Evolutionary conservation across 2,797 vertebrate species (phyloP), one percentile per base, ranked within the genome.

Genomic region (Otolemur crassicaudatus): DNA sequence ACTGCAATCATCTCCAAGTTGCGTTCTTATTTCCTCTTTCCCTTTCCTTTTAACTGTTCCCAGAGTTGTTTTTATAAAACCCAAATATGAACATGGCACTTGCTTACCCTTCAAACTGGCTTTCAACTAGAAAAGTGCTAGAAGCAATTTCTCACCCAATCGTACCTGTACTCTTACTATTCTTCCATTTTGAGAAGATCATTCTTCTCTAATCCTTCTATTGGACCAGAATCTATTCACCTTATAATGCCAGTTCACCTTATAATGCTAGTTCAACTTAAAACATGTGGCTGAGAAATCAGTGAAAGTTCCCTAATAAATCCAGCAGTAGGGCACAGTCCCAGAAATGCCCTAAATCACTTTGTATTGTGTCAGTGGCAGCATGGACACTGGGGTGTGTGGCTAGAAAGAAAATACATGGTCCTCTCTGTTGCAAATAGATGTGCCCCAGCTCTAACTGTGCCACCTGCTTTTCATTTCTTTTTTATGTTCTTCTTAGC

Each of bases 141-240:
- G 53, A 69, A 81, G n/a, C 4, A 69, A 81, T 61, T 87, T 94
- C 88, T 94, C 46, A 61, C 4, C 37, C 4, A 56, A 31, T 46
- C 23, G 63, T 69, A 85, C 69, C 61, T 73, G 77, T 29, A 31
- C 22, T 89, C 40, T 70, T 82, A 6, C 7, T 89, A 27, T 92
- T 82, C 20, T 67, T 90, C 91, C 84, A 46, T 86, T 93, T 96
- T 72, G 13, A 72, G 92, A 96, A 85, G 31, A 43, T 73, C 19
- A 87, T 3, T 87, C 95, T 23, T 67, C 8, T 95, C 29, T 31
- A 37, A 19, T 9, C 2, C 16, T 90, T 90, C 56, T 27, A 76
- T 37, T 81, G 87, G 61, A 46, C 53, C 40, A 58, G 49, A 84
- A 70, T 46, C 46, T 73, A 90, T 56, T 40, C 14, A 77, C 22